Percentiles rank a stretch among this genome's conserved stretches.
Evolutionary conservation across 2,113 vertebrate genomes (phyloP).

Genomic region (Alces alces): DNA sequence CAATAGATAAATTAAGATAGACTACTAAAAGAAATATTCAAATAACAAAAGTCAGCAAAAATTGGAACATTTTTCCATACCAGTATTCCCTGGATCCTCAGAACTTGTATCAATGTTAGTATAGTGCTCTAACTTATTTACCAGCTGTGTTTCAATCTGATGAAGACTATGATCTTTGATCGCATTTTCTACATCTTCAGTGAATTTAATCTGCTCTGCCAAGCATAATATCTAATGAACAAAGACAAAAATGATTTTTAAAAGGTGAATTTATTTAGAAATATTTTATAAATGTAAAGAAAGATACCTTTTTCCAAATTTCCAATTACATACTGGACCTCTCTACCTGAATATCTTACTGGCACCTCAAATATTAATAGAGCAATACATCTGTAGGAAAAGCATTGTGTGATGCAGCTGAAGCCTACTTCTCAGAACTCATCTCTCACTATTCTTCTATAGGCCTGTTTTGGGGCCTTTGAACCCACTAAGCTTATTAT

Average conservation of each 20-base stretch:
- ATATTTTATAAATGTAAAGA: background rate
- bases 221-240: constrained; percentile 90
- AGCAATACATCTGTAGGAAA: background rate
- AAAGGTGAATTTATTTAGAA: background rate
- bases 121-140: constrained; percentile 91
- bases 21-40: background rate
- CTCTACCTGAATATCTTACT: background rate
- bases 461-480: background rate
- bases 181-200: constrained; percentile 92
- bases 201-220: constrained; percentile 97
- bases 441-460: too few species aligned
- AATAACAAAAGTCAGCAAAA: background rate
- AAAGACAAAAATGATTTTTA: constrained; percentile 40
- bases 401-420: background rate
- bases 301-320: background rate
- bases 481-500: background rate
- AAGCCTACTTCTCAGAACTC: background rate
- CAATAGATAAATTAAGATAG: background rate
- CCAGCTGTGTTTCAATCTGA: constrained; percentile 89
- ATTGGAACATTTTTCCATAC: constrained; percentile 66
- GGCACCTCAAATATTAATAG: background rate
- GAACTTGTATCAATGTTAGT: constrained; percentile 86
- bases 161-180: constrained; percentile 87
- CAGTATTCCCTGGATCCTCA: constrained; percentile 81
- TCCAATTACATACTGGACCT: background rate